phyloP scores from a whole-genome alignment of 2,113 vertebrate genomes.

The Rattus norvegicus region DNA sequence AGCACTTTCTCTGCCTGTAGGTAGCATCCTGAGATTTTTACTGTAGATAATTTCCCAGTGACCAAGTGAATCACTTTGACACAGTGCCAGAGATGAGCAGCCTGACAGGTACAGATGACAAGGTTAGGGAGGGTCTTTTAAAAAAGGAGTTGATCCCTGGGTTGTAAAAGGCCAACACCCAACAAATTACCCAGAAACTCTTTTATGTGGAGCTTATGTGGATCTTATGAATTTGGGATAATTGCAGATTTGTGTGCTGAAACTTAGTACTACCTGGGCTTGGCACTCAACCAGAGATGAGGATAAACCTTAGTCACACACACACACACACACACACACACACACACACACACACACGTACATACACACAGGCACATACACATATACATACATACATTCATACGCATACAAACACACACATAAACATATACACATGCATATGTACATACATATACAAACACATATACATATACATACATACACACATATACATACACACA shows the following conservation, averaged over 20 bases:
- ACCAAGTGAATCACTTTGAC: not conserved
- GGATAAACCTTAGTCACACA: not conserved
- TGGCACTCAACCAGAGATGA: not conserved
- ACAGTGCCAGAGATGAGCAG: not conserved
- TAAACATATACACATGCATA: too few species aligned
- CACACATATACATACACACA: not conserved
- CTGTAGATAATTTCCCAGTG: not conserved
- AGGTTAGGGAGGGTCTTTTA: rapidly evolving
- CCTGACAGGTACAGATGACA: not conserved
- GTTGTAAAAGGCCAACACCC: not conserved
- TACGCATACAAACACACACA: too few species aligned
- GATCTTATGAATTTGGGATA: not conserved
- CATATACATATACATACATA: too few species aligned
- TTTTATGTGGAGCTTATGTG: not conserved
- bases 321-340: too few species aligned
- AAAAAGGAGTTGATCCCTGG: too few species aligned
- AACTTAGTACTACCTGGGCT: not conserved
- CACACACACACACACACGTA: too few species aligned
- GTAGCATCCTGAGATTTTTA: not conserved
- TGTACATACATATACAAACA: too few species aligned
- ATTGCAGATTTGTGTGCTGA: not conserved
- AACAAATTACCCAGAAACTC: not conserved
- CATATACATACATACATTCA: too few species aligned
- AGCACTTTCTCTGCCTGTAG: not conserved
- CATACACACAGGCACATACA: too few species aligned